A percentile compares a stretch with the other conserved stretches of the same genome.
These are phyloP conservation scores for Pardalotus punctatus DNA, from an alignment of 2,113 vertebrate species.

Conservation along the genomic window DNA sequence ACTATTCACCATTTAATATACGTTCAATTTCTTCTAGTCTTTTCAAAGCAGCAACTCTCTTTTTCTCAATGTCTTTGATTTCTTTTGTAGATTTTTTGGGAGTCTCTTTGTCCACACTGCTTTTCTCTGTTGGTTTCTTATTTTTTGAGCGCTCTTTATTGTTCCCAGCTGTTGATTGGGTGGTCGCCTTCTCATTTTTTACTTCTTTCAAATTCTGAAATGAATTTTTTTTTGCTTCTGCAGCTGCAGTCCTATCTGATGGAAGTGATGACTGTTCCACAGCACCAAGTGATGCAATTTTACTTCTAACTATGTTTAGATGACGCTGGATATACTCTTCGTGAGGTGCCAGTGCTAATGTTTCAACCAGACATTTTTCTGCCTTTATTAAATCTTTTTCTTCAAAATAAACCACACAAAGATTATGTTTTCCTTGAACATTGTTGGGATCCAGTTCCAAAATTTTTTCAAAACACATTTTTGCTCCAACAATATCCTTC, in stretches of 20 bases:
- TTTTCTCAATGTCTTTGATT: slow-evolving; percentile 95
- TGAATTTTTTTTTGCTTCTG: slow-evolving; percentile 51
- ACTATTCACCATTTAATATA: slow-evolving; percentile 93
- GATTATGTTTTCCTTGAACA: slow-evolving; percentile 95
- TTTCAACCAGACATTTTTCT: slow-evolving; percentile 90
- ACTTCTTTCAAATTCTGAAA: slow-evolving; percentile 61
- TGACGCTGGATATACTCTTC: slow-evolving; percentile 96
- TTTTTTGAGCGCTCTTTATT: slow-evolving; percentile 69
- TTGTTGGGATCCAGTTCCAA: slow-evolving; percentile 88
- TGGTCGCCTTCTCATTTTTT: slow-evolving; percentile 78
- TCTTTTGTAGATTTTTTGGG: slow-evolving; percentile 88
- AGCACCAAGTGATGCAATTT: slow-evolving; percentile 85
- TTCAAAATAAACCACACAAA: slow-evolving; percentile 98
- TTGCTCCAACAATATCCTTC: slow-evolving; percentile 92
- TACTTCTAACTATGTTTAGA: slow-evolving; percentile 89
- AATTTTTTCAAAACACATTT: slow-evolving; percentile 90
- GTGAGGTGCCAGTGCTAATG: slow-evolving; percentile 88
- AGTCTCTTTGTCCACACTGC: slow-evolving; percentile 76
- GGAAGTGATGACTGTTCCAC: slow-evolving; percentile 69
- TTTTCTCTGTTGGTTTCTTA: slow-evolving; percentile 71
- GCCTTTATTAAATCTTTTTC: slow-evolving; percentile 89
- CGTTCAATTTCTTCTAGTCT: slow-evolving; percentile 98
- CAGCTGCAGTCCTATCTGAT: slow-evolving; percentile 35
- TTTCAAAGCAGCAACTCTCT: slow-evolving; percentile 94
- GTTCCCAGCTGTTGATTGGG: slow-evolving; percentile 49